A percentile compares a stretch with the other conserved stretches of the same genome.
These are phyloP conservation scores for Graphium colonna DNA, from an alignment of 2,888 invertebrate genomes.

Conservation along the genomic window DNA sequence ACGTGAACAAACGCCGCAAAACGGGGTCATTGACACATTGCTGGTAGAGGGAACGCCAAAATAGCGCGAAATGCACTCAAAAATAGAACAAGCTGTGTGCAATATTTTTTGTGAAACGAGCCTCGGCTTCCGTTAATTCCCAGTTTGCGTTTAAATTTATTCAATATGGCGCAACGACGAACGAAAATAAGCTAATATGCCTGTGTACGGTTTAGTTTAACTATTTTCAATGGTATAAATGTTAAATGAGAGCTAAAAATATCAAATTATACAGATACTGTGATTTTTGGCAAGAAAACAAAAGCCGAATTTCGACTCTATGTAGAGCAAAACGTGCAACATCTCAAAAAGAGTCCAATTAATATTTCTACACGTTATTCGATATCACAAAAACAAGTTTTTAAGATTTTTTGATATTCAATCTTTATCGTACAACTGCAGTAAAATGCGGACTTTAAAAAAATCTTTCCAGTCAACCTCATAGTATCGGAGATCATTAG, in stretches of 20 bases:
- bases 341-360: too few species aligned
- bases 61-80: constrained; percentile 79
- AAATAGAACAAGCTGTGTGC: constrained; percentile 77
- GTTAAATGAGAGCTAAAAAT: constrained; percentile 19
- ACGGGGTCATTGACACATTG: constrained; percentile 77
- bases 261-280: too few species aligned
- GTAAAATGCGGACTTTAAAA: too few species aligned
- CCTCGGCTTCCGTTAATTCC: constrained; percentile 52
- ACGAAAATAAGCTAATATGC: neutral
- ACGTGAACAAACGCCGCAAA: constrained; percentile 74
- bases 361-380: too few species aligned
- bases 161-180: neutral
- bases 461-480: too few species aligned
- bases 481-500: too few species aligned
- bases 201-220: constrained; percentile 12
- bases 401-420: too few species aligned
- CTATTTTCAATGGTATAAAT: constrained; percentile 23
- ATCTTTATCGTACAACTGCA: too few species aligned
- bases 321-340: too few species aligned
- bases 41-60: constrained; percentile 77
- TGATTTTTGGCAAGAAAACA: too few species aligned
- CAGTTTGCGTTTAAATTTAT: constrained; percentile 26
- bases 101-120: constrained; percentile 72
- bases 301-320: too few species aligned
- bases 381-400: too few species aligned